Percentiles rank a stretch among this genome's conserved stretches.
Conservation (phyloP, 2,113 vertebrate species). For the Notechis scutatus region DNA sequence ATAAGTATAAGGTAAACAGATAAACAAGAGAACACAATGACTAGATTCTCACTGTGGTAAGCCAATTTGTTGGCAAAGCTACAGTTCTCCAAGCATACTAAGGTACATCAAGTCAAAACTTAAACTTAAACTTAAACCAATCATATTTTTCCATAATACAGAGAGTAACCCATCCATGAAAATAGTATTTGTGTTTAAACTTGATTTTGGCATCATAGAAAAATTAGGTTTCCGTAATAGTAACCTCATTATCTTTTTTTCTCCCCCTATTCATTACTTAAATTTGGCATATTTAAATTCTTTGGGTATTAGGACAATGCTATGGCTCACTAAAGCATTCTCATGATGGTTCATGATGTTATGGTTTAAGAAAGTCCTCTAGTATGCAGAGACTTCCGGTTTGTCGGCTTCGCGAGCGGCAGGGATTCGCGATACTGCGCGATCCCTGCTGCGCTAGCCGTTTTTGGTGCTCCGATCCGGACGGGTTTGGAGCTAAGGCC, state of each 20-base stretch:
- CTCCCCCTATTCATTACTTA: neutral
- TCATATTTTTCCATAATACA: neutral
- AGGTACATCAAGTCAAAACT: neutral
- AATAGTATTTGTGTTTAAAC: neutral
- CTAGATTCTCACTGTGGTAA: neutral
- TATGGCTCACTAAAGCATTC: fast-evolving
- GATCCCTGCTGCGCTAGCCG: too few relatives aligned
- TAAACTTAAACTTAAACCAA: neutral
- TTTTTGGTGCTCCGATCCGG: too few relatives aligned
- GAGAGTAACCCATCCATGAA: neutral
- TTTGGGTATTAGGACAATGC: neutral
- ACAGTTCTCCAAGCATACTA: neutral
- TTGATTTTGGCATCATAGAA: neutral
- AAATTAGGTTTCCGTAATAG: neutral
- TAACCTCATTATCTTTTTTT: neutral
- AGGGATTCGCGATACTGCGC: too few relatives aligned
- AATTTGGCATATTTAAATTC: neutral
- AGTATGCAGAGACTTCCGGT: too few relatives aligned
- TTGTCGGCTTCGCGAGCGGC: too few relatives aligned
- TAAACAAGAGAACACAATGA: neutral
- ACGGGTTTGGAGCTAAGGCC: too few relatives aligned
- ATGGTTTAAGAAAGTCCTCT: neutral
- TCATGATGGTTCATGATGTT: neutral
- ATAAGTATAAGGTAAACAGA: neutral
- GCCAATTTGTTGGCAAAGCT: neutral